These are phyloP conservation scores for Mallateleia sp. DNA, from an alignment of 2,888 invertebrate species.

Conservation along the genomic window DNA sequence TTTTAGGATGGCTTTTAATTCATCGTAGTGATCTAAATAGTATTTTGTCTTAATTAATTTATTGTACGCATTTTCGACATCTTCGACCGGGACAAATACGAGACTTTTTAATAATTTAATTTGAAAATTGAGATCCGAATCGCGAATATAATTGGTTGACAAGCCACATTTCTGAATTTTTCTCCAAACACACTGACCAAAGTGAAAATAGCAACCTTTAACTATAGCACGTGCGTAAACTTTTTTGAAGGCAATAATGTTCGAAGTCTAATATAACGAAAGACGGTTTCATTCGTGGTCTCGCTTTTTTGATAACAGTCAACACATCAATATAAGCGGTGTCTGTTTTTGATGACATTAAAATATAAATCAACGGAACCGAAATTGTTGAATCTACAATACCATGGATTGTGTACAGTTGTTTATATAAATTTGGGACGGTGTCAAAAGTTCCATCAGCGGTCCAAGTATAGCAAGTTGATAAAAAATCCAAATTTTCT, in stretches of 20 bases:
- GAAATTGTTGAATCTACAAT: not conserved
- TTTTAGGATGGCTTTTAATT: not conserved
- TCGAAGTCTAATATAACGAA: constrained; percentile 20
- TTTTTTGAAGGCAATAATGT: constrained; percentile 3
- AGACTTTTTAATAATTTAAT: constrained; percentile 30
- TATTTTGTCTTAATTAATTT: constrained; percentile 8
- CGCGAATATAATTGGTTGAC: not conserved
- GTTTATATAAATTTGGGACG: not conserved
- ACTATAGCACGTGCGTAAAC: not conserved
- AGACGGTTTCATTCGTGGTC: not conserved
- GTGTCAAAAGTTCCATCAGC: constrained; percentile 18
- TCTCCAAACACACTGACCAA: constrained; percentile 16
- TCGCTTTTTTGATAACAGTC: not conserved
- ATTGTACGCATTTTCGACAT: constrained; percentile 10
- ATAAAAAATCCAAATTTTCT: not conserved
- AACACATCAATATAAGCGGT: not conserved
- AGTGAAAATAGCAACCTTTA: constrained; percentile 40
- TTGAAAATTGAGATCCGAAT: constrained; percentile 15
- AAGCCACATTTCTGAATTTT: constrained; percentile 15
- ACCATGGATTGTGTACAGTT: constrained; percentile 37
- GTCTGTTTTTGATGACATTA: not conserved
- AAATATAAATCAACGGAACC: constrained; percentile 15
- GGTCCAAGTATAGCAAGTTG: not conserved
- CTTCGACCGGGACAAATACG: constrained; percentile 1
- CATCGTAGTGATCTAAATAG: not conserved